Percentiles rank a stretch among this genome's conserved stretches.
Evolutionary conservation across 2,113 vertebrate genomes (phyloP).

Genomic region (Grallaria varia): DNA sequence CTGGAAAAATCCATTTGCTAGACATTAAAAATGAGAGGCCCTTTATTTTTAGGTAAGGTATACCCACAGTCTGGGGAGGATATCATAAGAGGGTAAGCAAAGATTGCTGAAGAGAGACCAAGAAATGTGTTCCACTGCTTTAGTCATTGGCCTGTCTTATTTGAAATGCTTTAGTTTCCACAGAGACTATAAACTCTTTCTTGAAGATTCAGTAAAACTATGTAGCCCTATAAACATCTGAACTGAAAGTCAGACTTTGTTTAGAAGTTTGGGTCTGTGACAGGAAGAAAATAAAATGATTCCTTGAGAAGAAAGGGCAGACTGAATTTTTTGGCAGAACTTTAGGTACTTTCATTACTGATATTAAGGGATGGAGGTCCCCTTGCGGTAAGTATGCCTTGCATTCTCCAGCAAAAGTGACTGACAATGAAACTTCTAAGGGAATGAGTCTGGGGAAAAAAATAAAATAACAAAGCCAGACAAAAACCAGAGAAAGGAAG

Average conservation of each 20-base stretch:
- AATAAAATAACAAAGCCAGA: too few species aligned
- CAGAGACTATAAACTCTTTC: conserved; percentile 12
- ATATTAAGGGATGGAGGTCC: not conserved
- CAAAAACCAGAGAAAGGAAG: not conserved
- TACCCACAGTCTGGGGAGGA: not conserved
- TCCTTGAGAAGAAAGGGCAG: not conserved
- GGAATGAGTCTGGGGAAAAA: not conserved
- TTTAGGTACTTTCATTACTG: not conserved
- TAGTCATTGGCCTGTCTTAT: not conserved
- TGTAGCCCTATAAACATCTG: conserved; percentile 17
- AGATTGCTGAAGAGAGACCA: not conserved
- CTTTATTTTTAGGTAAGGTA: not conserved
- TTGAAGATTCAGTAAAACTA: conserved; percentile 15
- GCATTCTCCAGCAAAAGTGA: not conserved
- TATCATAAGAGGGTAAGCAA: not conserved
- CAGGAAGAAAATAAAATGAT: conserved; percentile 36
- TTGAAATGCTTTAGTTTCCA: conserved; percentile 24
- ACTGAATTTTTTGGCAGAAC: not conserved
- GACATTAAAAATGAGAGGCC: not conserved
- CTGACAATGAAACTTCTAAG: not conserved
- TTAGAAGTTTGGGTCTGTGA: conserved; percentile 6
- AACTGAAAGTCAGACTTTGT: conserved; percentile 17
- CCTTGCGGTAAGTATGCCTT: not conserved
- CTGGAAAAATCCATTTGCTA: not conserved
- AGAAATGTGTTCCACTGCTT: not conserved